These are phyloP conservation scores for Phalacrocorax carbo DNA, from an alignment of 2,113 vertebrate genomes.

Conservation along the genomic window DNA sequence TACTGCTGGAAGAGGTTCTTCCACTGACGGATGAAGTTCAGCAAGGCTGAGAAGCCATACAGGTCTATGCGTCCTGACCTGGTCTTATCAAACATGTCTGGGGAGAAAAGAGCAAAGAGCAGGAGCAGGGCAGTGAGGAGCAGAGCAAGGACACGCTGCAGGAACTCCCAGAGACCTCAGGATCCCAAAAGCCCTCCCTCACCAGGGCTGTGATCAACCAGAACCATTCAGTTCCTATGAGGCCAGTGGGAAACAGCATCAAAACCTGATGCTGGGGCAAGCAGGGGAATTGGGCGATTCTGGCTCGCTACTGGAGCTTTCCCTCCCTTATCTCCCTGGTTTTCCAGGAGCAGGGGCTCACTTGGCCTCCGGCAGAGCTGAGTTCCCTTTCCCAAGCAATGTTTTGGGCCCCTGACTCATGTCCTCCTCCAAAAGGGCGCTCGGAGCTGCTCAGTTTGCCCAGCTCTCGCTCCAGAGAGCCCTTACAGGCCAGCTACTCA, in stretches of 20 bases:
- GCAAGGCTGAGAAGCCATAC: conserved; percentile 88
- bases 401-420: rapidly evolving
- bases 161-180: neutral
- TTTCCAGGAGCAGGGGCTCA: neutral
- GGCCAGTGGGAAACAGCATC: rapidly evolving
- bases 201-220: rapidly evolving
- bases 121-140: neutral
- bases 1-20: conserved; percentile 89
- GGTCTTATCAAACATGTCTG: conserved; percentile 96
- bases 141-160: neutral
- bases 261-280: rapidly evolving
- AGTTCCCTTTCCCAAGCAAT: neutral
- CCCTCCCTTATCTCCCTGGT: neutral
- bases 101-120: neutral
- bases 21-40: conserved; percentile 92
- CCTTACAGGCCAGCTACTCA: rapidly evolving
- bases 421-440: neutral
- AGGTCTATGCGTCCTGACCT: conserved; percentile 86
- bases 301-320: neutral
- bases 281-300: rapidly evolving
- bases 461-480: neutral
- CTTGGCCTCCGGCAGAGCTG: rapidly evolving
- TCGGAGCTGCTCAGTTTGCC: neutral
- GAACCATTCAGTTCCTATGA: rapidly evolving
- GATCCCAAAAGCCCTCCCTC: neutral